Evolutionary conservation across 2,797 vertebrate species (phyloP), one percentile per base, ranked within the genome.

Genomic region (Micropoecilia bifurca): DNA sequence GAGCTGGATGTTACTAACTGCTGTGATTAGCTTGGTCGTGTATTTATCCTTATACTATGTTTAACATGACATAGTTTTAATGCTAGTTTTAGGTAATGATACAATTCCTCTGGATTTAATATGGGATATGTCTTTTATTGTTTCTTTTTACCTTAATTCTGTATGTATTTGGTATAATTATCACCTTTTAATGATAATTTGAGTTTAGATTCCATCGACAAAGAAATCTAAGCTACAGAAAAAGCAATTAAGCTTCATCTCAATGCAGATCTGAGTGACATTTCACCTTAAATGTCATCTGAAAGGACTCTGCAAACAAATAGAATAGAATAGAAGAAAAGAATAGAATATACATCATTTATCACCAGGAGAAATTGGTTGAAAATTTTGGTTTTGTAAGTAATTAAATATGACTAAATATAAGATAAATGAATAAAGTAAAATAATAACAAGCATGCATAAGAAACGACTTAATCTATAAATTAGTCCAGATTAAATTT

Each of bases 1-100:
- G 88, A 95, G 94, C 41, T 68, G 18, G 20, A 0, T 4, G 8
- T 85, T 90, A 71, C 63, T 39, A 16, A 39, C 41, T 12, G n/a
- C 53, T 1, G 71, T 1, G 0, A 0, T 4, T 16, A 30, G 39
- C 73, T 79, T 55, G 20, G 5, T 43, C 12, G 13, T 20, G 78
- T 76, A 79, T 77, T 73, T 22, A 6, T 53, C 20, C 13, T 50
- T 2, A 73, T 45, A 20, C 68, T 48, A 30, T 25, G 0, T 13
- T 45, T 46, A 41, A 74, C 16, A 46, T 6, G 0, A 1, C 8
- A 10, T 16, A 33, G 33, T 45, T 46, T 45, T 47, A 46, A 16
- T 47, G 69, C 25, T 46, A 8, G 25, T 9, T 71, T 71, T 71
- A 18, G 1, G 6, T n/a, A 43, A 69, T 6, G 10, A n/a, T 25